Conservation (phyloP, 30 jellyfish, hydroid and myxozoan species). For the Clytia hemisphaerica region DNA sequence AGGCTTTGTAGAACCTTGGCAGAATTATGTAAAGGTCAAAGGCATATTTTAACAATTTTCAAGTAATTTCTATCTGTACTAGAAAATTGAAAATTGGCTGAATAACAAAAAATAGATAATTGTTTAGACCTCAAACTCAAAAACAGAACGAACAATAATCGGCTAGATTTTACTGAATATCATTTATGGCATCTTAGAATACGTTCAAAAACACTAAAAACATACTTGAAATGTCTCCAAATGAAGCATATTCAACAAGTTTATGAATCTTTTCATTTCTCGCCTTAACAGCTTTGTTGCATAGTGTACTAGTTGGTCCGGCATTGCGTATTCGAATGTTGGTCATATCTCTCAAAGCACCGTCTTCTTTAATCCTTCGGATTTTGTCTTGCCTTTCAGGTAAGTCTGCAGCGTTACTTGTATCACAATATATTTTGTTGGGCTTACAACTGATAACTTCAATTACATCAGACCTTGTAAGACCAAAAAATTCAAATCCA, state of each 20-base stretch:
- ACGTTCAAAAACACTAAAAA: neutral
- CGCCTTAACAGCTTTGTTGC: conserved; percentile 1
- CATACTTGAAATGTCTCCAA: conserved; percentile 8
- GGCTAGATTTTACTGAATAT: too few relatives aligned
- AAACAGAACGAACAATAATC: too few relatives aligned
- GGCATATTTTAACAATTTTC: too few relatives aligned
- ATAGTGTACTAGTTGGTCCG: neutral
- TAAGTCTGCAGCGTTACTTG: too few relatives aligned
- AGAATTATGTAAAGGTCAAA: too few relatives aligned
- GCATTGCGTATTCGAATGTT: neutral
- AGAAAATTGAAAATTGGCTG: too few relatives aligned
- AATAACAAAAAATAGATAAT: too few relatives aligned
- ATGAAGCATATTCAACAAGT: neutral
- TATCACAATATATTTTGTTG: too few relatives aligned
- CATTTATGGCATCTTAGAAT: too few relatives aligned
- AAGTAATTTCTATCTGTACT: too few relatives aligned
- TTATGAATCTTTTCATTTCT: conserved; percentile 1
- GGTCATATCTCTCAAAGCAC: neutral
- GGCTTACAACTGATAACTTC: neutral
- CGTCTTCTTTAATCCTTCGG: neutral
- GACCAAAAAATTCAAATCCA: conserved; percentile 14
- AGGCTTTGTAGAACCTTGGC: too few relatives aligned
- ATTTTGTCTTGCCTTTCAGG: neutral
- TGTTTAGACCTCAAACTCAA: too few relatives aligned
- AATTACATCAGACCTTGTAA: conserved; percentile 4